Evolutionary conservation across 2,113 vertebrate species (phyloP).

Genomic region (Anthoscopus minutus): DNA sequence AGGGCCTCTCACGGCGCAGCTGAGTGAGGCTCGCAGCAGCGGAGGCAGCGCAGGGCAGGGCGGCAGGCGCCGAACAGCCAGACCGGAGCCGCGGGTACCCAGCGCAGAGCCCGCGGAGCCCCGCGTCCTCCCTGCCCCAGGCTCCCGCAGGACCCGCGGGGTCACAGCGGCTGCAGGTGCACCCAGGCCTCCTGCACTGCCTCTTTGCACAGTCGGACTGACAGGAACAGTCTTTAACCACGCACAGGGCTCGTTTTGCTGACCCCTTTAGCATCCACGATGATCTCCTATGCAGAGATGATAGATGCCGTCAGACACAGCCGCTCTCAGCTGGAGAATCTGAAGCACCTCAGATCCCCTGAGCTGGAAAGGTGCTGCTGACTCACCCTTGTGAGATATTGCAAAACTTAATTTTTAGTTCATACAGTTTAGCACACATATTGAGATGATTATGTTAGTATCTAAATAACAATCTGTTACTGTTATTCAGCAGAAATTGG

Average conservation of each 20-base stretch:
- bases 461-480: neutral
- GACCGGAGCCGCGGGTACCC: neutral
- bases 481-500: neutral
- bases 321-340: neutral
- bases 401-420: neutral
- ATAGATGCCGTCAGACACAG: neutral
- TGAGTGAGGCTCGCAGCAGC: neutral
- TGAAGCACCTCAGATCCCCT: neutral
- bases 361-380: neutral
- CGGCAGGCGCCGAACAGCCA: neutral
- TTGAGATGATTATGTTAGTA: neutral
- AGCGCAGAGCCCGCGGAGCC: no score
- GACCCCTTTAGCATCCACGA: neutral
- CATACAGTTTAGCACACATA: neutral
- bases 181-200: accelerated
- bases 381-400: neutral
- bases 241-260: neutral
- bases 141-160: accelerated
- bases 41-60: no score
- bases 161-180: accelerated
- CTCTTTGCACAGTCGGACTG: neutral
- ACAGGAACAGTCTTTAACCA: neutral
- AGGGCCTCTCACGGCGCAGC: neutral
- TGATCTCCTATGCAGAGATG: neutral
- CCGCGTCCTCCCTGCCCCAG: no score